Percentiles rank a stretch among this genome's conserved stretches.
Conservation (phyloP, 2,888 invertebrate species). For the Heliconius hortense region DNA sequence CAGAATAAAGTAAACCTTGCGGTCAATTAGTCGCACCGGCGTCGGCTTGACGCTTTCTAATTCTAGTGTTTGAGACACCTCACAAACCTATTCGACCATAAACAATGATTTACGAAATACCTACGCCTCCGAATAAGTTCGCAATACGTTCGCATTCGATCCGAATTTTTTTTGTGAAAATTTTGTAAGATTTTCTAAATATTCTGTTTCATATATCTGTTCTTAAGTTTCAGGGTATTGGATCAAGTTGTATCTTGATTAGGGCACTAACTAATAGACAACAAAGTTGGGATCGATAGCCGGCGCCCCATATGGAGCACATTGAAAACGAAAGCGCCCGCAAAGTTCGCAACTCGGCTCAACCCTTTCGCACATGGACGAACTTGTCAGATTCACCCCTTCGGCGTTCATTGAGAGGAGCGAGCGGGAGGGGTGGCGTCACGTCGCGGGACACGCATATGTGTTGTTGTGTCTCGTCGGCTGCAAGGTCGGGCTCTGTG, state of each 20-base stretch:
- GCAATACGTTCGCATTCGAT: constrained; percentile 66
- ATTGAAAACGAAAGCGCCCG: constrained; percentile 73
- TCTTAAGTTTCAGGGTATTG: constrained; percentile 27
- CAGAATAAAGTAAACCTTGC: constrained; percentile 74
- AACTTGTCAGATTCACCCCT: constrained; percentile 70
- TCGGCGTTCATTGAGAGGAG: constrained; percentile 67
- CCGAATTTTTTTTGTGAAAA: constrained; percentile 59
- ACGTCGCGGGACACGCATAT: constrained; percentile 66
- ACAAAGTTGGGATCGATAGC: constrained; percentile 66
- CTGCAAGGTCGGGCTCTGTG: constrained; percentile 56
- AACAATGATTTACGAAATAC: constrained; percentile 76
- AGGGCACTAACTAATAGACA: constrained; percentile 54
- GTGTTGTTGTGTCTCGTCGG: constrained; percentile 63
- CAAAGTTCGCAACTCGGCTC: constrained; percentile 67
- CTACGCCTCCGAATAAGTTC: constrained; percentile 51
- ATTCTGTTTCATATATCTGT: constrained; percentile 13
- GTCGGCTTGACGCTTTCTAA: constrained; percentile 78
- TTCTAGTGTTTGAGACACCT: constrained; percentile 70
- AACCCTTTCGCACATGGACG: constrained; percentile 73
- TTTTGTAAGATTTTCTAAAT: constrained; percentile 45
- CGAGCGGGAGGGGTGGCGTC: constrained; percentile 55
- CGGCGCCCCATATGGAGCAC: constrained; percentile 71
- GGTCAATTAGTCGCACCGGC: constrained; percentile 75
- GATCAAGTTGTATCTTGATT: constrained; percentile 46
- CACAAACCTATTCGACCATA: constrained; percentile 74